Evolutionary conservation across 2,113 vertebrate species (phyloP).

Genomic region (Mastomys natalensis): DNA sequence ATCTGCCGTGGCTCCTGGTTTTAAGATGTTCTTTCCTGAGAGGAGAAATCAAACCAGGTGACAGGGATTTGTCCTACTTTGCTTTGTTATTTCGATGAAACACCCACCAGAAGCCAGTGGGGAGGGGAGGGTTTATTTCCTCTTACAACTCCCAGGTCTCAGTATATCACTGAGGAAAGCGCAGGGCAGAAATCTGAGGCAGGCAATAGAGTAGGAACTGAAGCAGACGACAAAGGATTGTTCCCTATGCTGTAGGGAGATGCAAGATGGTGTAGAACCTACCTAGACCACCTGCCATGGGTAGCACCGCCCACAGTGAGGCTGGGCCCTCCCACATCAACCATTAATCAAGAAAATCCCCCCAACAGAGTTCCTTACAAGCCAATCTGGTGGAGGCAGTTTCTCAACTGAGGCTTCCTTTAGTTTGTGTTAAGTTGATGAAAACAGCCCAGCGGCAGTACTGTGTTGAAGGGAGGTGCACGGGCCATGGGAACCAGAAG

Average conservation of each 20-base stretch:
- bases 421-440: background rate
- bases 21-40: slow-evolving; percentile 8
- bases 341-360: background rate
- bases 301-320: background rate
- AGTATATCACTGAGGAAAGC: background rate
- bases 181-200: background rate
- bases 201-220: background rate
- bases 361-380: background rate
- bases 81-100: background rate
- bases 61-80: background rate
- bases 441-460: background rate
- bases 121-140: background rate
- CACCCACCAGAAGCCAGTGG: background rate
- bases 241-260: background rate
- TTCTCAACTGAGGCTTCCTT: background rate
- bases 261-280: background rate
- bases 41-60: background rate
- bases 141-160: background rate
- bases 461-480: background rate
- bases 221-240: background rate
- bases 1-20: background rate
- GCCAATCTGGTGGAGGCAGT: background rate
- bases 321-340: background rate
- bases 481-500: background rate
- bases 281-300: background rate